Conservation (phyloP, 1,140 invertebrate species). For the Leptinotarsa lineolata region DNA sequence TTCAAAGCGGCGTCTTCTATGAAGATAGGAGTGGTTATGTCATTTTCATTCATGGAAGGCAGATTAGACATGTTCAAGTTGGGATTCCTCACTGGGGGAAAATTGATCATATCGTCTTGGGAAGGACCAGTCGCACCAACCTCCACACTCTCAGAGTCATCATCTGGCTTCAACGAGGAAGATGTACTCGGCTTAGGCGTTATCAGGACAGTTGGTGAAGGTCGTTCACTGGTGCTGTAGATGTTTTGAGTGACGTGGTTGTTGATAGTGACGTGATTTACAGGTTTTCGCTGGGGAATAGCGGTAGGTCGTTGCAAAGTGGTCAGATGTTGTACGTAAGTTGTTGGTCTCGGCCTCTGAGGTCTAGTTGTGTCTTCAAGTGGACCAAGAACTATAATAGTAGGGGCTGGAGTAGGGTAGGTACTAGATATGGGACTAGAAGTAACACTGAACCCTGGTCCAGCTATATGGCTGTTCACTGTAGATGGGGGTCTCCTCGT, state of each 20-base stretch:
- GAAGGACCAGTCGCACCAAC: slow-evolving; percentile 52
- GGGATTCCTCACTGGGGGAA: slow-evolving; percentile 82
- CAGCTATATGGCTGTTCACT: slow-evolving; percentile 38
- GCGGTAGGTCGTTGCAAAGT: slow-evolving; percentile 50
- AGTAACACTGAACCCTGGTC: slow-evolving; percentile 43
- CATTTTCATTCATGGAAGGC: slow-evolving; percentile 59
- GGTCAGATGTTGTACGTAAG: slow-evolving; percentile 13
- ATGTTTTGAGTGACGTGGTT: slow-evolving; percentile 62
- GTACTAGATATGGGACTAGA: slow-evolving; percentile 33
- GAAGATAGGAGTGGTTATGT: slow-evolving; percentile 71
- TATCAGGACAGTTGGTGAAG: slow-evolving; percentile 62
- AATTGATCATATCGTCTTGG: slow-evolving; percentile 74
- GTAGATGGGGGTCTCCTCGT: slow-evolving; percentile 47
- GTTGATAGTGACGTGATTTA: slow-evolving; percentile 61
- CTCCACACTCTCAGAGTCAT: slow-evolving; percentile 36
- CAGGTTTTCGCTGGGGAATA: slow-evolving; percentile 54
- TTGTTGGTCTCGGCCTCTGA: slow-evolving; percentile 37
- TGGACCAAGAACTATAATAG: slow-evolving; percentile 71
- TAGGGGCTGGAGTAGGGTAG: slow-evolving; percentile 66
- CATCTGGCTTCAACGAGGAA: slow-evolving; percentile 48
- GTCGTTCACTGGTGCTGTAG: slow-evolving; percentile 56
- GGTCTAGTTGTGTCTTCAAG: slow-evolving; percentile 42
- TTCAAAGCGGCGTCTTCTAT: slow-evolving; percentile 75
- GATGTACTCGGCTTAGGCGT: slow-evolving; percentile 65
- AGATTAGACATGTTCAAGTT: slow-evolving; percentile 71